Percentiles rank a stretch among this genome's conserved stretches.
phyloP scores from a whole-genome alignment of 2,888 invertebrate species.

The Teleiodes luculella region DNA sequence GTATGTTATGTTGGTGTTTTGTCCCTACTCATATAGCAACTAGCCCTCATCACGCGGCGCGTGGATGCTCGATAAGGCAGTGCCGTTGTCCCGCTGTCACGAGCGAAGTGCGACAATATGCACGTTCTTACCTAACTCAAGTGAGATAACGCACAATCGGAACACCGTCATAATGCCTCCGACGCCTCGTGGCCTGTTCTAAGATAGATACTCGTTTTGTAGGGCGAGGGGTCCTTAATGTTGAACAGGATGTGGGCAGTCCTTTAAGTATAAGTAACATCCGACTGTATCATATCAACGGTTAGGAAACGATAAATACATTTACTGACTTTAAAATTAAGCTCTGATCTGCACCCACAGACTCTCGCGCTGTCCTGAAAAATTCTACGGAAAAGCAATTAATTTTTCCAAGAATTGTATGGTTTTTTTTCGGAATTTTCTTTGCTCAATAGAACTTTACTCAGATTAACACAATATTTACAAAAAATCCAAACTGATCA shows the following conservation, averaged over 20 bases:
- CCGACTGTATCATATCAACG: no score
- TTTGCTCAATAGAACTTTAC: no score
- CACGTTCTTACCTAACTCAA: slow-evolving; percentile 47
- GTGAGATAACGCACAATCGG: slow-evolving; percentile 17
- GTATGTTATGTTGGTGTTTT: background rate
- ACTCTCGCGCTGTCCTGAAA: no score
- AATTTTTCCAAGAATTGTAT: no score
- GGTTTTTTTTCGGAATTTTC: no score
- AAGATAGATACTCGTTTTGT: background rate
- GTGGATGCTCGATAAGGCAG: slow-evolving; percentile 45
- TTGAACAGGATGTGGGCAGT: background rate
- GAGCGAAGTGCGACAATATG: slow-evolving; percentile 8
- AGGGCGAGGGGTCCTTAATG: background rate
- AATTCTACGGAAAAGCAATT: no score
- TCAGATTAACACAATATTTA: no score
- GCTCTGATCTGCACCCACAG: no score
- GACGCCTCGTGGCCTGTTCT: slow-evolving; percentile 1
- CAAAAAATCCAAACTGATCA: no score
- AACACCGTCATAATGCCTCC: background rate
- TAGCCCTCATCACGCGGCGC: slow-evolving; percentile 53
- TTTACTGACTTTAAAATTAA: no score
- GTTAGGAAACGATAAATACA: no score
- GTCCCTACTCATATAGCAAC: slow-evolving; percentile 14
- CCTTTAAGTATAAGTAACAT: background rate
- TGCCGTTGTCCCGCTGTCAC: slow-evolving; percentile 35